Conservation (phyloP, 2,797 vertebrate genomes). For the Clarias pachynema region DNA sequence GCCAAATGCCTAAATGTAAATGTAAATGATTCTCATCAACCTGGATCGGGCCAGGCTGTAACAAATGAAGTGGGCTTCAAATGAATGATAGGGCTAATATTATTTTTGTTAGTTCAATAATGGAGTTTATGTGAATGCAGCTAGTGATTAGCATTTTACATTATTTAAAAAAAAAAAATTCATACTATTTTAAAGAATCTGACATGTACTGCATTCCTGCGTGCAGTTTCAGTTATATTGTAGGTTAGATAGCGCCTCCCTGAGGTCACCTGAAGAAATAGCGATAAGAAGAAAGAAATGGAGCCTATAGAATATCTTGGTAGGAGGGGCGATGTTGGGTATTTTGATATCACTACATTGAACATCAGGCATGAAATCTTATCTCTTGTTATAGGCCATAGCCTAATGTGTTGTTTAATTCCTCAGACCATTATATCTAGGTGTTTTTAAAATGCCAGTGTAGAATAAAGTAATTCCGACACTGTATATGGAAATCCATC, state of each 20-base stretch:
- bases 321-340: neutral
- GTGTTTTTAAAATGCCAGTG: constrained; percentile 8
- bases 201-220: neutral
- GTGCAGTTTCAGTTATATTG: neutral
- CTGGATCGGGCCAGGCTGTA: too few species aligned
- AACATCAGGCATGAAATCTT: neutral
- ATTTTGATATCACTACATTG: neutral
- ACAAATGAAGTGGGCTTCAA: too few species aligned
- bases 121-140: too few species aligned
- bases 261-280: constrained; percentile 27
- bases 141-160: too few species aligned
- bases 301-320: neutral
- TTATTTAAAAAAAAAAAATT: too few species aligned
- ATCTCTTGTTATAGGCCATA: neutral
- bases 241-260: constrained; percentile 40
- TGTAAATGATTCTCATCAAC: too few species aligned
- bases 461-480: constrained; percentile 15
- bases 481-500: constrained; percentile 39
- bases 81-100: too few species aligned
- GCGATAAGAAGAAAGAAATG: neutral
- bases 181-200: neutral
- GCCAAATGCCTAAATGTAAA: too few species aligned
- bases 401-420: neutral
- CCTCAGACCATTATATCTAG: neutral
- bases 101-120: too few species aligned